Evolutionary conservation across 1,140 invertebrate species (phyloP).

Genomic region (Telenomus remus): DNA sequence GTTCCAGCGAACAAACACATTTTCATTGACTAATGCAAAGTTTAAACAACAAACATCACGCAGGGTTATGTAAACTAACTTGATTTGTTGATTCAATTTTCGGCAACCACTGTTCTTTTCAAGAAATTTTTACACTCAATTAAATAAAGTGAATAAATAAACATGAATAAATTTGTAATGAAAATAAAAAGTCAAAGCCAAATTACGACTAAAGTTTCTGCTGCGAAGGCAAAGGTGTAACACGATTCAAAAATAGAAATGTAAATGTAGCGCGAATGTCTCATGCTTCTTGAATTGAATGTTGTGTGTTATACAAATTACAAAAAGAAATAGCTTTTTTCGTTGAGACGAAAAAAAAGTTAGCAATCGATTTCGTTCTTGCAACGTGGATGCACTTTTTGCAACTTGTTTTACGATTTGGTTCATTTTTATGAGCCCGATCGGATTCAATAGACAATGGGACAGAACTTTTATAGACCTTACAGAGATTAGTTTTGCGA

Average conservation of each 20-base stretch:
- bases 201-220: no score
- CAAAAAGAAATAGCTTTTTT: constrained; percentile 18
- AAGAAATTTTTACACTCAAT: no score
- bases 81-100: no score
- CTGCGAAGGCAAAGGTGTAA: no score
- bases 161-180: no score
- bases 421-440: constrained; percentile 48
- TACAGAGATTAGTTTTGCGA: constrained; percentile 40
- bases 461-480: constrained; percentile 49
- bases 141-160: no score
- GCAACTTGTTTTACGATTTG: constrained; percentile 54
- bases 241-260: no score
- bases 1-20: constrained; percentile 3
- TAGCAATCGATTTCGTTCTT: constrained; percentile 40
- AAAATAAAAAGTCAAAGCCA: no score
- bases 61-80: background rate
- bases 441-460: constrained; percentile 53
- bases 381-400: constrained; percentile 44
- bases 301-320: constrained; percentile 11
- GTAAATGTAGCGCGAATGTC: no score
- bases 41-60: background rate
- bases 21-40: constrained; percentile 3
- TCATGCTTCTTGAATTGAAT: background rate
- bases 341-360: constrained; percentile 19
- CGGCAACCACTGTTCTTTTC: no score